Conservation (phyloP, 2,797 vertebrate genomes). For the Ambastaia sidthimunki region DNA sequence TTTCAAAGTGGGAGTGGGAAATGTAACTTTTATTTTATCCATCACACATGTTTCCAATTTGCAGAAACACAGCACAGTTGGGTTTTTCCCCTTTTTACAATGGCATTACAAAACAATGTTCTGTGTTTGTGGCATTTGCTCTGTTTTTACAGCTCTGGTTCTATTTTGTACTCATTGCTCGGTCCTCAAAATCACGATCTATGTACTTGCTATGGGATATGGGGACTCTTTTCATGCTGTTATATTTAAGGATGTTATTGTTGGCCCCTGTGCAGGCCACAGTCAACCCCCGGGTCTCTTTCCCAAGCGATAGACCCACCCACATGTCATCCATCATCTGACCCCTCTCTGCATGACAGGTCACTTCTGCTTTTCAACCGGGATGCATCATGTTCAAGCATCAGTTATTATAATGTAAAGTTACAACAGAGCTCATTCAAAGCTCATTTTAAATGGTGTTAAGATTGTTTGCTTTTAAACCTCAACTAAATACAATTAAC, state of each 20-base stretch:
- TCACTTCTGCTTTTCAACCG: conserved; percentile 64
- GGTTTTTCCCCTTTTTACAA: conserved; percentile 71
- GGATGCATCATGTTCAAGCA: conserved; percentile 62
- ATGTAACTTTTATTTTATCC: conserved; percentile 73
- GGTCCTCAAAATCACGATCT: conserved; percentile 66
- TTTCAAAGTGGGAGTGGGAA: conserved; percentile 77
- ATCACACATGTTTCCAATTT: conserved; percentile 81
- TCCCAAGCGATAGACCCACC: conserved; percentile 87
- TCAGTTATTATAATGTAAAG: conserved; percentile 27
- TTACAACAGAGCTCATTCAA: conserved; percentile 19
- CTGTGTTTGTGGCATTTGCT: conserved; percentile 83
- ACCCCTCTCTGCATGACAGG: conserved; percentile 59
- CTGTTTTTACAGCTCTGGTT: conserved; percentile 84
- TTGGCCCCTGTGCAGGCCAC: conserved; percentile 89
- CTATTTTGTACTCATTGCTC: conserved; percentile 83
- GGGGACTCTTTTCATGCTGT: conserved; percentile 67
- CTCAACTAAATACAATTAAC: conserved; percentile 2
- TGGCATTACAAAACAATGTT: conserved; percentile 72
- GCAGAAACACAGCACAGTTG: conserved; percentile 63
- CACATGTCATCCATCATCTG: conserved; percentile 65
- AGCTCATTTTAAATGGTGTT: not conserved
- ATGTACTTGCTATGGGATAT: conserved; percentile 63
- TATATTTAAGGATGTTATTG: conserved; percentile 98
- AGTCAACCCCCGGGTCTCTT: conserved; percentile 93
- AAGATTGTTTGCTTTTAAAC: not conserved